phyloP scores from a whole-genome alignment of 2,888 invertebrate species.

The Cheilosia soror region DNA sequence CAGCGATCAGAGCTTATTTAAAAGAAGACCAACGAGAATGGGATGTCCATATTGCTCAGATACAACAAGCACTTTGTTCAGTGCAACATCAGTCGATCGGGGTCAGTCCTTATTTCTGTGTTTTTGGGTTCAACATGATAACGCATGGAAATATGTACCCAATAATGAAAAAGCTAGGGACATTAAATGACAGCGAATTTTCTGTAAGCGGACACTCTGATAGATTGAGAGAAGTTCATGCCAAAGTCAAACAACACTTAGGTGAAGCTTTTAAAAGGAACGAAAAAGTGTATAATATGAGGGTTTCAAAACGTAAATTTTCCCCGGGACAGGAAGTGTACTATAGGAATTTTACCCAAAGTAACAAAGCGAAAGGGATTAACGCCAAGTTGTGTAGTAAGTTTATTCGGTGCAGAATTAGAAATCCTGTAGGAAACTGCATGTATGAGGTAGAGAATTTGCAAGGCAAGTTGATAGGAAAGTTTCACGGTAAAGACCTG shows the following conservation, averaged over 20 bases:
- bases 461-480: not conserved
- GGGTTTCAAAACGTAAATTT: not conserved
- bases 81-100: not conserved
- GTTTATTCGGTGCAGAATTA: not conserved
- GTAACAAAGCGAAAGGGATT: not conserved
- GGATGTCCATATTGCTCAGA: conserved; percentile 16
- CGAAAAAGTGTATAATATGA: not conserved
- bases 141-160: not conserved
- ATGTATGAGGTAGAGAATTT: conserved; percentile 9
- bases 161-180: not conserved
- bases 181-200: not conserved
- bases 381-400: conserved; percentile 9
- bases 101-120: conserved; percentile 2
- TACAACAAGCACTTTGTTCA: conserved; percentile 4
- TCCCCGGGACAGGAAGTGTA: not conserved
- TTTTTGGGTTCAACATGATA: not conserved
- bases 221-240: not conserved
- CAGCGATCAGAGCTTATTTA: conserved; percentile 72
- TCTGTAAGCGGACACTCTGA: not conserved
- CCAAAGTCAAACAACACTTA: not conserved
- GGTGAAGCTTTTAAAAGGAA: not conserved
- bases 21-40: conserved; percentile 30
- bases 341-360: not conserved
- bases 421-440: not conserved
- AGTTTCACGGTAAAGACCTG: conserved; percentile 1